phyloP scores from a whole-genome alignment of 2,888 invertebrate genomes.

The Scaptomyza flava region DNA sequence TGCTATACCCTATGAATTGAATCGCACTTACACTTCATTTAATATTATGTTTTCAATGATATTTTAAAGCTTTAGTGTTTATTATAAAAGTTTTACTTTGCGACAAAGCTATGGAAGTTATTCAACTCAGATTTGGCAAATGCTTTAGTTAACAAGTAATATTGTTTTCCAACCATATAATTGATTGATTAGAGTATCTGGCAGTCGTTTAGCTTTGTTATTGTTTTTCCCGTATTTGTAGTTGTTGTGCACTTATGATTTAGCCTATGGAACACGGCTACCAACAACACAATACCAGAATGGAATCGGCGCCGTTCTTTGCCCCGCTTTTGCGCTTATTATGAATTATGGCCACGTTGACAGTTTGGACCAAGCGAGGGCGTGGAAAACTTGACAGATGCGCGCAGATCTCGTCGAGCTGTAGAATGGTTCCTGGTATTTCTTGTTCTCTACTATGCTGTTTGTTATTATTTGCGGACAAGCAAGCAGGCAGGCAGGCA shows the following conservation, averaged over 20 bases:
- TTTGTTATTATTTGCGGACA: slow-evolving; percentile 21
- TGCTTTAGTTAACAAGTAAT: not conserved
- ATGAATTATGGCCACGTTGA: slow-evolving; percentile 79
- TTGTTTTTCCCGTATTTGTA: slow-evolving; percentile 9
- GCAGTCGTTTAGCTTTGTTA: not conserved
- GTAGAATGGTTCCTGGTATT: slow-evolving; percentile 54
- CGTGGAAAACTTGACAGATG: slow-evolving; percentile 80
- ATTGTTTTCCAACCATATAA: not conserved
- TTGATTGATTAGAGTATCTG: not conserved
- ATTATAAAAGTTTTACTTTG: too few relatives aligned
- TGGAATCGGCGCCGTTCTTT: slow-evolving; percentile 62
- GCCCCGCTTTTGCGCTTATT: slow-evolving; percentile 55
- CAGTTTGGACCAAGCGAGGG: slow-evolving; percentile 76
- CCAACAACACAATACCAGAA: slow-evolving; percentile 33
- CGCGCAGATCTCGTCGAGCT: slow-evolving; percentile 59
- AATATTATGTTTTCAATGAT: not conserved
- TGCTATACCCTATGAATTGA: slow-evolving; percentile 11
- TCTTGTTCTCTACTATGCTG: slow-evolving; percentile 24
- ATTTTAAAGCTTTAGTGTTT: too few relatives aligned
- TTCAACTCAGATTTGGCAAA: not conserved
- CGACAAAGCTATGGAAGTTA: not conserved
- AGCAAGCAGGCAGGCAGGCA: slow-evolving; percentile 14
- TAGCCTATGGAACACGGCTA: slow-evolving; percentile 23
- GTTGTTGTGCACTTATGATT: slow-evolving; percentile 27
- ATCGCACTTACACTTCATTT: not conserved